These are phyloP conservation scores for Eptesicus fuscus DNA, from an alignment of 2,113 vertebrate genomes.

Conservation along the genomic window DNA sequence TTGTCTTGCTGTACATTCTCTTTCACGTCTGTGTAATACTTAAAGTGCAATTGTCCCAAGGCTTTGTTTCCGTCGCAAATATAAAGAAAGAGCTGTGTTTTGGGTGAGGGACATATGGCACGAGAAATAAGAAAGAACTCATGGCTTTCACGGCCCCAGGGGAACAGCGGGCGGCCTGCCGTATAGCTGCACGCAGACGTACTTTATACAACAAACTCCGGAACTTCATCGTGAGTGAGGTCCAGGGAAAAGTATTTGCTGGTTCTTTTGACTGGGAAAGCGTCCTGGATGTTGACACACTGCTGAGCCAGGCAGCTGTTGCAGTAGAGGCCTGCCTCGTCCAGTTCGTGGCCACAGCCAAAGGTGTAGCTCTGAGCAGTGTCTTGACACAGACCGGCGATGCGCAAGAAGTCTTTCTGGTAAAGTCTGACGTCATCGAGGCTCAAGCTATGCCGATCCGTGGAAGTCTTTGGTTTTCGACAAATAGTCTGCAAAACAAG, in stretches of 20 bases:
- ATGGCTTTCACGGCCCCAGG: not conserved
- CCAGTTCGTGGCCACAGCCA: constrained; percentile 92
- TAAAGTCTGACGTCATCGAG: constrained; percentile 96
- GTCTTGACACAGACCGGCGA: constrained; percentile 95
- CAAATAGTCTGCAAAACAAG: constrained; percentile 81
- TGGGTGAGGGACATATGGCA: constrained; percentile 61
- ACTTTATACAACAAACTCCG: constrained; percentile 95
- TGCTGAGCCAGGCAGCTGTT: constrained; percentile 90
- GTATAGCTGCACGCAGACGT: not conserved
- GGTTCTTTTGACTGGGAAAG: constrained; percentile 94
- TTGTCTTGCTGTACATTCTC: constrained; percentile 28
- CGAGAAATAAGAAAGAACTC: constrained; percentile 34
- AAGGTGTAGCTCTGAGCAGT: constrained; percentile 98
- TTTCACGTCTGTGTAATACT: not conserved
- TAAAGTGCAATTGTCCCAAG: constrained; percentile 45
- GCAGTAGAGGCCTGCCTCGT: constrained; percentile 87
- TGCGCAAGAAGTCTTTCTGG: constrained; percentile 94
- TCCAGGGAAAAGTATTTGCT: constrained; percentile 99
- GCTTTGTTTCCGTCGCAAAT: constrained; percentile 57
- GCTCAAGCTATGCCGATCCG: constrained; percentile 96
- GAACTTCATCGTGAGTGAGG: constrained; percentile 93
- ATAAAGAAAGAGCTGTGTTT: constrained; percentile 58
- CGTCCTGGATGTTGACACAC: constrained; percentile 86
- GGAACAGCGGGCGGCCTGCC: constrained; percentile 30
- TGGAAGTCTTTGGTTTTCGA: constrained; percentile 93